Percentiles rank a stretch among this genome's conserved stretches.
Conservation (phyloP, 2,797 vertebrate species). For the Enteromius radiatus region DNA sequence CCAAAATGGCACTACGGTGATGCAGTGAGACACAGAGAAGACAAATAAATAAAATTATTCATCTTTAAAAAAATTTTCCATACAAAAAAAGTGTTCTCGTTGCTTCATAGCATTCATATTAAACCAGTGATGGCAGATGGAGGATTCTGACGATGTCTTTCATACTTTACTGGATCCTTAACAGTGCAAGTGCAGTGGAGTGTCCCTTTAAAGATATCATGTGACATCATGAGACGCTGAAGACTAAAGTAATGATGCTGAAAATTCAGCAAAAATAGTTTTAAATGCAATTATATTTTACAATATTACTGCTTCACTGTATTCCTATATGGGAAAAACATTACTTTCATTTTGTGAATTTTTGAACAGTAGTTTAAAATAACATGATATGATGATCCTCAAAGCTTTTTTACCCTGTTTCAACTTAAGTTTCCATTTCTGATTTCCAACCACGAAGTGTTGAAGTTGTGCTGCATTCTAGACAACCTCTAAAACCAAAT, state of each 20-base stretch:
- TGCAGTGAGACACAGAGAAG: no score
- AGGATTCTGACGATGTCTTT: no score
- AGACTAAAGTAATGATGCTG: neutral
- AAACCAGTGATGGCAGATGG: no score
- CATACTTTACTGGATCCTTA: no score
- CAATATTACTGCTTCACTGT: neutral
- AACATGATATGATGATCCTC: neutral
- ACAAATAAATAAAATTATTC: no score
- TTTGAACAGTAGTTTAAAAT: neutral
- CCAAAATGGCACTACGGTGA: no score
- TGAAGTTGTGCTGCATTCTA: neutral
- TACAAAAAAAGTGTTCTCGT: no score
- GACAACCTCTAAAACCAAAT: neutral
- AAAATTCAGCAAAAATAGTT: neutral
- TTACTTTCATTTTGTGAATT: neutral
- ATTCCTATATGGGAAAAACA: neutral
- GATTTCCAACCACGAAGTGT: neutral
- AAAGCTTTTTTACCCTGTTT: neutral
- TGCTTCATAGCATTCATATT: no score
- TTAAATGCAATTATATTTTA: neutral
- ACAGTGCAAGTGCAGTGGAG: no score
- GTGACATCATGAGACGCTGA: neutral
- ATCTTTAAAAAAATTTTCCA: no score
- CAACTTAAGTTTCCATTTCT: neutral
- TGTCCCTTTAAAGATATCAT: neutral